A percentile compares a stretch with the other conserved stretches of the same genome.
Conservation (phyloP, 2,888 invertebrate genomes). For the Empis stercorea region DNA sequence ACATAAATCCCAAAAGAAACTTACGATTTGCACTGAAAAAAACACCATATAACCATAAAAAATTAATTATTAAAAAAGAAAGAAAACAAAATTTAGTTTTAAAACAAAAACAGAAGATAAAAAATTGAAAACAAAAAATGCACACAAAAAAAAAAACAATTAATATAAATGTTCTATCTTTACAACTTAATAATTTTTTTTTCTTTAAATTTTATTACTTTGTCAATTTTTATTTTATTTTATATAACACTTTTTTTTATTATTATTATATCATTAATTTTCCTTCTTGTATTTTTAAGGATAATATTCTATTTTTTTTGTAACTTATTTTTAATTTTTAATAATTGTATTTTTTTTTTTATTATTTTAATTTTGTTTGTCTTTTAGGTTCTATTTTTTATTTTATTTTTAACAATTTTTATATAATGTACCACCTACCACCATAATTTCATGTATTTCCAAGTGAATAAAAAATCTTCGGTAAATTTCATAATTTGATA, state of each 20-base stretch:
- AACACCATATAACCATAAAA: no score
- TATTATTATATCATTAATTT: neutral
- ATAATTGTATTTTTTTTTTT: conserved; percentile 12
- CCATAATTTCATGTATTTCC: conserved; percentile 2
- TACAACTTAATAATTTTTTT: conserved; percentile 1
- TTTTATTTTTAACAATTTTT: neutral
- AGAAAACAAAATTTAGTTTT: conserved; percentile 6
- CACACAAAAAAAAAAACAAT: neutral
- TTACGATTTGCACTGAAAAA: no score
- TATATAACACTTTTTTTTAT: conserved; percentile 1
- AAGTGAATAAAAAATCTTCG: no score
- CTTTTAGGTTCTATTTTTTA: neutral
- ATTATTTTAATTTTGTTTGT: conserved; percentile 2
- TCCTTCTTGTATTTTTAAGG: neutral
- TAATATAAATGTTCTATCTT: neutral
- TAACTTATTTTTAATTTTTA: conserved; percentile 1
- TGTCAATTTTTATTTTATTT: neutral
- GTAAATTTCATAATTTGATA: no score
- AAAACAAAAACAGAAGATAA: no score
- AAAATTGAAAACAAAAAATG: neutral
- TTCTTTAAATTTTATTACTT: conserved; percentile 1
- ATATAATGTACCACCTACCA: neutral
- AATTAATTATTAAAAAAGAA: no score
- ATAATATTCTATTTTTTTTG: conserved; percentile 6
- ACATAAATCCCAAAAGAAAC: no score